Evolutionary conservation across 2,113 vertebrate genomes (phyloP).

Genomic region (Laticauda laticaudata): DNA sequence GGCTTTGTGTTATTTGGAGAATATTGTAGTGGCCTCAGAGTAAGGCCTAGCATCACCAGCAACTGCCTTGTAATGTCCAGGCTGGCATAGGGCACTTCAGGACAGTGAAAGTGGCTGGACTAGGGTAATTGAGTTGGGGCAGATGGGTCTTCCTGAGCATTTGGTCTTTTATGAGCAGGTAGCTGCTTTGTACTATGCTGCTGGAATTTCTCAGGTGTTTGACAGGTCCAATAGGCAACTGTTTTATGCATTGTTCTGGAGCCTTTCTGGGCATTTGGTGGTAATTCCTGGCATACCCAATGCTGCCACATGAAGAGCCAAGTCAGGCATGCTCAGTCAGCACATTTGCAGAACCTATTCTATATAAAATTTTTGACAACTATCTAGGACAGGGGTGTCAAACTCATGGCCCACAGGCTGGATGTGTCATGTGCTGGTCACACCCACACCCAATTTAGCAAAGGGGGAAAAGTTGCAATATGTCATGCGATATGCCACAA

Average conservation of each 20-base stretch:
- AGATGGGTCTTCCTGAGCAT: background rate
- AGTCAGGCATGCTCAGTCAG: background rate
- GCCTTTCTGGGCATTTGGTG: background rate
- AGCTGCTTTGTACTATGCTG: background rate
- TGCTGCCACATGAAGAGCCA: background rate
- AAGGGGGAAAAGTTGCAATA: no score
- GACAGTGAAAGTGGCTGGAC: background rate
- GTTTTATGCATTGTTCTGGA: background rate
- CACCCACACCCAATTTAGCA: no score
- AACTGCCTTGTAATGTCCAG: background rate
- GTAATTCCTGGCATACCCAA: background rate
- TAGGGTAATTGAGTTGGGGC: background rate
- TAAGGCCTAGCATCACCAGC: background rate
- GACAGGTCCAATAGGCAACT: background rate
- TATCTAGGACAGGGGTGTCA: background rate
- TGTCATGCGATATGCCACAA: no score
- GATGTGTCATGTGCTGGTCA: no score
- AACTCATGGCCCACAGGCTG: no score
- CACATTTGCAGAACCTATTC: background rate
- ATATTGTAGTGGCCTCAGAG: background rate
- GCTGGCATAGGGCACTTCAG: background rate
- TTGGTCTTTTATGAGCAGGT: background rate
- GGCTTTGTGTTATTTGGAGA: background rate
- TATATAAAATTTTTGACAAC: background rate
- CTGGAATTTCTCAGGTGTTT: background rate